Evolutionary conservation across 2,888 invertebrate genomes (phyloP).

Genomic region (Athripsodes cinereus): DNA sequence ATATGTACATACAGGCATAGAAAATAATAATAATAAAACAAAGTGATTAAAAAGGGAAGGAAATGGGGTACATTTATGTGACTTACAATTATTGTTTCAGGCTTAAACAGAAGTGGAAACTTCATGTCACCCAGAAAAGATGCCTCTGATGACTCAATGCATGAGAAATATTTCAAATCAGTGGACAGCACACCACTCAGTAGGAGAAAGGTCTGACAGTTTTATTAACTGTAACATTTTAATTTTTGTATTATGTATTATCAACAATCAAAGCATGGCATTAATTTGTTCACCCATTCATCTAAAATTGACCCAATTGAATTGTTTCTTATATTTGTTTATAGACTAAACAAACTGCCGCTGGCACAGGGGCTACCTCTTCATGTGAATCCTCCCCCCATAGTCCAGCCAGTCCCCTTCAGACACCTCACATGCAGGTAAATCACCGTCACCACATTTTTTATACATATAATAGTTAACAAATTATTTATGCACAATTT

Average conservation of each 20-base stretch:
- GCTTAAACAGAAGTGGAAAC: constrained; percentile 47
- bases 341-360: constrained; percentile 46
- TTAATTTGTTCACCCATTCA: no score
- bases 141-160: constrained; percentile 74
- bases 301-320: background rate
- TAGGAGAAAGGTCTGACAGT: constrained; percentile 45
- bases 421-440: constrained; percentile 44
- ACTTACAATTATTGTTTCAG: constrained; percentile 29
- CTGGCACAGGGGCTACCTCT: constrained; percentile 44
- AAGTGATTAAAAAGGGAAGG: no score
- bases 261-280: no score
- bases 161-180: constrained; percentile 71
- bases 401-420: constrained; percentile 51
- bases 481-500: no score
- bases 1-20: no score
- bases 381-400: constrained; percentile 59
- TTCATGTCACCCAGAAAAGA: constrained; percentile 54
- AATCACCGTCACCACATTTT: no score
- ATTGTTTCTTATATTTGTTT: background rate
- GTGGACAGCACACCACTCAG: constrained; percentile 64
- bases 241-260: background rate
- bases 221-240: constrained; percentile 21
- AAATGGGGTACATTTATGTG: no score
- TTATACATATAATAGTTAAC: no score
- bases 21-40: no score